These are phyloP conservation scores for Trichoplusia ni DNA, from an alignment of 1,140 invertebrate genomes.

Conservation along the genomic window DNA sequence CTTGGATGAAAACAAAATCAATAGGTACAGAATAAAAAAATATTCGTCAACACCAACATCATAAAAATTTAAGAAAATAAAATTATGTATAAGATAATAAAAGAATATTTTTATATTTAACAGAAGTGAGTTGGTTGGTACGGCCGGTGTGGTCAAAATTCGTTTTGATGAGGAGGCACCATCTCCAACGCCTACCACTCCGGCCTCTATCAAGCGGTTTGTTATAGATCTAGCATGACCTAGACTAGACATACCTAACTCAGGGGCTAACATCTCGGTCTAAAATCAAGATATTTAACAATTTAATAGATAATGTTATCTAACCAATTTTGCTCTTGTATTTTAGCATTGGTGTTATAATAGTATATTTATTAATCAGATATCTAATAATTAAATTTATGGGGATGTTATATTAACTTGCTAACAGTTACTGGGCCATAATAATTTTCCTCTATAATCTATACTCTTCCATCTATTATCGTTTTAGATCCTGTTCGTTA, in stretches of 20 bases:
- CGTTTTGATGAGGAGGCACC: slow-evolving; percentile 78
- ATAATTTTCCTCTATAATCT: not conserved
- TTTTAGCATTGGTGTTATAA: slow-evolving; percentile 1
- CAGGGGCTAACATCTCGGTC: slow-evolving; percentile 45
- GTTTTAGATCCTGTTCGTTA: too few species aligned
- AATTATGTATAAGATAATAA: not conserved
- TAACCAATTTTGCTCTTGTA: slow-evolving; percentile 6
- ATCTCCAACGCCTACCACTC: slow-evolving; percentile 76
- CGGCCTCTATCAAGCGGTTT: slow-evolving; percentile 80
- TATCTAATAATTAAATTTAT: not conserved
- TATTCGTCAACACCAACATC: too few species aligned
- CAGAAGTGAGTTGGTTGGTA: slow-evolving; percentile 81
- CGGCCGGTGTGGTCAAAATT: slow-evolving; percentile 80
- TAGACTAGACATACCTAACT: slow-evolving; percentile 47
- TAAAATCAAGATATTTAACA: slow-evolving; percentile 14
- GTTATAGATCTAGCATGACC: slow-evolving; percentile 66
- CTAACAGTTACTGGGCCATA: slow-evolving; percentile 1
- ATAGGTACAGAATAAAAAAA: too few species aligned
- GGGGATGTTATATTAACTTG: slow-evolving; percentile 21
- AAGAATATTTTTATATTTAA: slow-evolving; percentile 63
- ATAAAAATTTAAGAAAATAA: not conserved
- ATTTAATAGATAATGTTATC: not conserved
- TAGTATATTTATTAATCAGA: slow-evolving; percentile 15
- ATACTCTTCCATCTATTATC: not conserved
- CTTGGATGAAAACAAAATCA: too few species aligned